These are phyloP conservation scores for Pyralis farinalis DNA, from an alignment of 2,888 invertebrate genomes.

Conservation along the genomic window DNA sequence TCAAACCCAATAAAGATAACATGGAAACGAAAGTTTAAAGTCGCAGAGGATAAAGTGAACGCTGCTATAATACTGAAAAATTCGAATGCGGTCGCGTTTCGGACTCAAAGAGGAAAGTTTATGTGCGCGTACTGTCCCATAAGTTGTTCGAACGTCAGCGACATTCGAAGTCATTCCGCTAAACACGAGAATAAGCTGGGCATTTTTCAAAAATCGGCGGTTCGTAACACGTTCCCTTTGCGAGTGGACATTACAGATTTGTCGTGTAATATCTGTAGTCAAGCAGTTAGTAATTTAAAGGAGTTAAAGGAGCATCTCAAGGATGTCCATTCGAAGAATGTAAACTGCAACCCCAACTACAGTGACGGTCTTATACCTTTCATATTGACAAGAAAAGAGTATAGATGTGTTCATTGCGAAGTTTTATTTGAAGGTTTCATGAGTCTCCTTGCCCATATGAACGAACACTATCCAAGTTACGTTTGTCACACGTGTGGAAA, in stretches of 20 bases:
- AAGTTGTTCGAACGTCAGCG: conserved; percentile 31
- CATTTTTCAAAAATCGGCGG: conserved; percentile 35
- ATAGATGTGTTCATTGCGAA: conserved; percentile 45
- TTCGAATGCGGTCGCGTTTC: conserved; percentile 57
- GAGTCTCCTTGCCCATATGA: conserved; percentile 58
- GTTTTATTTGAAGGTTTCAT: conserved; percentile 37
- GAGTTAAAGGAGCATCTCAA: conserved; percentile 44
- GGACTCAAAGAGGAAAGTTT: conserved; percentile 52
- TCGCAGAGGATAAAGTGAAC: conserved; percentile 44
- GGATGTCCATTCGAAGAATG: conserved; percentile 30
- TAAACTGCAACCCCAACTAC: conserved; percentile 25
- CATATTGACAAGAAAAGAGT: conserved; percentile 39
- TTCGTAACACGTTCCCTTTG: conserved; percentile 47
- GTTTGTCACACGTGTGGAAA: conserved; percentile 71
- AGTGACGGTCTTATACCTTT: conserved; percentile 54
- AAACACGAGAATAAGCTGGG: conserved; percentile 40
- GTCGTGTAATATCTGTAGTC: conserved; percentile 39
- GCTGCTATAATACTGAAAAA: conserved; percentile 49
- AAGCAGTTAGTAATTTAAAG: conserved; percentile 24
- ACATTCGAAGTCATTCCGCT: conserved; percentile 40
- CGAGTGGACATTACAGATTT: conserved; percentile 53
- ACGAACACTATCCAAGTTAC: conserved; percentile 60
- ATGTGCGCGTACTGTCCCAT: conserved; percentile 54
- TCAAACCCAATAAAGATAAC: conserved; percentile 26
- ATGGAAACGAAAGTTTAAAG: conserved; percentile 44